Evolutionary conservation across 2,888 invertebrate species (phyloP).

Genomic region (Trissoscelio sp.): DNA sequence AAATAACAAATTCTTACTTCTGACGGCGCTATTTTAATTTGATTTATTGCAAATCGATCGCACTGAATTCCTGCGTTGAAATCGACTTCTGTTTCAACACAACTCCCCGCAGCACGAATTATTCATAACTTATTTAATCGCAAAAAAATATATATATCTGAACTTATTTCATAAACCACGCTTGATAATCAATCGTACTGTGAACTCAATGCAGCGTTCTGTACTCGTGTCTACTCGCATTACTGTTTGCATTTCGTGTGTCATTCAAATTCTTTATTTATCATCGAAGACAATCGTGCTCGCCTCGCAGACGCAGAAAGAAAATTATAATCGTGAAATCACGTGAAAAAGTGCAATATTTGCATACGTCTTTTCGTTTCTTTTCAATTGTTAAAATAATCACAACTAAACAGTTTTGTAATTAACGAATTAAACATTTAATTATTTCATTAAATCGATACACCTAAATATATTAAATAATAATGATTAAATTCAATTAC

Average conservation of each 20-base stretch:
- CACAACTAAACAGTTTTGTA: too few species aligned
- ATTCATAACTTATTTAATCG: constrained; percentile 60
- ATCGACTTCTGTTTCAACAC: constrained; percentile 46
- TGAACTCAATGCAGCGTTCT: constrained; percentile 40
- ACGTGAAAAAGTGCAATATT: neutral
- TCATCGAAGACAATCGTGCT: constrained; percentile 54
- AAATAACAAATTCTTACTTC: constrained; percentile 45
- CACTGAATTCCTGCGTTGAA: constrained; percentile 20
- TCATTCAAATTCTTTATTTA: constrained; percentile 65
- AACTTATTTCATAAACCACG: constrained; percentile 50
- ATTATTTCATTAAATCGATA: too few species aligned
- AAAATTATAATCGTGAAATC: constrained; percentile 9
- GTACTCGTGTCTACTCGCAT: constrained; percentile 46
- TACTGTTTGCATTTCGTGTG: constrained; percentile 64
- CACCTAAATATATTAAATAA: constrained; percentile 2
- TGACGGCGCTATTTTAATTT: constrained; percentile 40
- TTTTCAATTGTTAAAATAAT: too few species aligned
- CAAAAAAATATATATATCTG: constrained; percentile 50
- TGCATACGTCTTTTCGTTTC: too few species aligned
- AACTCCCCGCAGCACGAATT: constrained; percentile 30
- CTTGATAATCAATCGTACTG: constrained; percentile 51
- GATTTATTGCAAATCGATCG: constrained; percentile 52
- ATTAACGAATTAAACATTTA: constrained; percentile 1
- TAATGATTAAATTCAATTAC: constrained; percentile 35
- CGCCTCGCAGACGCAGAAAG: constrained; percentile 1